Conservation (phyloP, 1,140 invertebrate genomes). For the Panagrolaimus sp. region DNA sequence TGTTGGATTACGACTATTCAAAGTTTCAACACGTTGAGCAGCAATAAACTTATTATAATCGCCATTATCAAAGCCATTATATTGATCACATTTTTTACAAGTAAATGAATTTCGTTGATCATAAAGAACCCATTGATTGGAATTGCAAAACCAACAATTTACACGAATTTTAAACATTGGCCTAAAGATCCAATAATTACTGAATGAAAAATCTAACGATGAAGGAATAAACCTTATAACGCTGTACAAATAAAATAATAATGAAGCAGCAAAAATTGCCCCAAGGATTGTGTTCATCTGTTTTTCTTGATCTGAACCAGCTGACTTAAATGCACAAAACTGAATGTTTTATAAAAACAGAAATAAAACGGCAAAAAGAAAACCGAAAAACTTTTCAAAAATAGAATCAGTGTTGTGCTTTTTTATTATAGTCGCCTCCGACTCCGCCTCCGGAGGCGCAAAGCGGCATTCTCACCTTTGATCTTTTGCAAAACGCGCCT, state of each 20-base stretch:
- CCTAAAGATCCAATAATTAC: neutral
- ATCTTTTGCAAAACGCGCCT: no score
- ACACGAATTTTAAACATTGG: conserved; percentile 22
- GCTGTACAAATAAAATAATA: neutral
- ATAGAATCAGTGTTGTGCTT: no score
- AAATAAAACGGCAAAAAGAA: no score
- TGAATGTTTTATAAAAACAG: no score
- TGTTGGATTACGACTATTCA: neutral
- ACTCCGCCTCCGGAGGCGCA: no score
- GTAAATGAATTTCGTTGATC: conserved; percentile 23
- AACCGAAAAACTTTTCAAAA: no score
- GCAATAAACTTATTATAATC: conserved; percentile 22
- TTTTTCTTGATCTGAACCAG: no score
- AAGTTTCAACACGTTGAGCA: neutral
- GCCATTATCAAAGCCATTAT: conserved; percentile 36
- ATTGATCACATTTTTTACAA: conserved; percentile 33
- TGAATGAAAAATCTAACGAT: neutral
- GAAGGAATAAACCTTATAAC: neutral
- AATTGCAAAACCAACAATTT: conserved; percentile 42
- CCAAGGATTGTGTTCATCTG: no score
- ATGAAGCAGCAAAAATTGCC: neutral
- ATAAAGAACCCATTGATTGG: conserved; percentile 20
- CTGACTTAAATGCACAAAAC: no score
- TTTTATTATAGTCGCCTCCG: no score
- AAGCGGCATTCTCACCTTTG: no score